Conservation (phyloP, 2,113 vertebrate genomes). For the Noturus placidus region DNA sequence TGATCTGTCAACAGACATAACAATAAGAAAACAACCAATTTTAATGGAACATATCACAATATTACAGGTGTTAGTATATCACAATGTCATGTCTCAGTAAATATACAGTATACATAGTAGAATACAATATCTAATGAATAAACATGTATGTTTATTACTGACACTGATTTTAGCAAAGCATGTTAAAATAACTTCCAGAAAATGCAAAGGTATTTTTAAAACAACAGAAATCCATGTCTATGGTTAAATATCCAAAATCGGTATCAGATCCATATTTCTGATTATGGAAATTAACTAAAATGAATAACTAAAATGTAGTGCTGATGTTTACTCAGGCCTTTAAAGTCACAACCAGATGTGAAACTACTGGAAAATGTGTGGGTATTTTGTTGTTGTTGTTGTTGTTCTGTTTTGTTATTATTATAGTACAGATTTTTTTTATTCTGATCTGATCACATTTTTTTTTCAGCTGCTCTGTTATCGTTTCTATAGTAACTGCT, state of each 20-base stretch:
- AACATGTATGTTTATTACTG: not conserved
- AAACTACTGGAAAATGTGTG: not conserved
- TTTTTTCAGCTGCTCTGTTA: not conserved
- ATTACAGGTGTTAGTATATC: not conserved
- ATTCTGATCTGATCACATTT: not conserved
- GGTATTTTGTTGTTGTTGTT: not conserved
- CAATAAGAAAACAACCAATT: not conserved
- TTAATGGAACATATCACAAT: conserved; percentile 8
- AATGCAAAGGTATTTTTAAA: not conserved
- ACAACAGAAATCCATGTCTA: not conserved
- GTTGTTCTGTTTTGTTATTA: not conserved
- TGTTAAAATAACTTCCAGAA: not conserved
- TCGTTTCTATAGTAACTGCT: not conserved
- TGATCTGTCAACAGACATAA: not conserved
- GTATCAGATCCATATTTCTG: not conserved
- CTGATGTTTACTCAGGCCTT: not conserved
- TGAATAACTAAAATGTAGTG: not conserved
- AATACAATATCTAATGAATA: not conserved
- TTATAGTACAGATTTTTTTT: not conserved
- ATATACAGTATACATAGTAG: conserved; percentile 3
- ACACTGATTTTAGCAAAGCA: conserved; percentile 6
- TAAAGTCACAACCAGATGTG: not conserved
- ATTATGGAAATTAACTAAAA: not conserved
- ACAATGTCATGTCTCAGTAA: conserved; percentile 15
- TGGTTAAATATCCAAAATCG: not conserved